Evolutionary conservation across 2,797 vertebrate species (phyloP).

Genomic region (Oophaga sylvatica): DNA sequence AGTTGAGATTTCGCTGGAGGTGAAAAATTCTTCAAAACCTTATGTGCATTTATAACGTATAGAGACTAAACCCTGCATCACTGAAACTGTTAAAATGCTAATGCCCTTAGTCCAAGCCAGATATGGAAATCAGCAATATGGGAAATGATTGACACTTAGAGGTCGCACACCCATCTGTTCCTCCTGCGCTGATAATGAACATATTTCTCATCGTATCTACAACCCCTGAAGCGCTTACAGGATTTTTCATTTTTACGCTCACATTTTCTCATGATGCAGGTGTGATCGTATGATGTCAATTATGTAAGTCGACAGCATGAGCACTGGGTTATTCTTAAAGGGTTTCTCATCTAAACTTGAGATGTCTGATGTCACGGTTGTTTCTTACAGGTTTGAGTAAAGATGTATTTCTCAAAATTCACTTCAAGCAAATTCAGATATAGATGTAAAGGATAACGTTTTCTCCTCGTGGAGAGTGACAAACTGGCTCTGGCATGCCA

Average conservation of each 20-base stretch:
- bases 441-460: no score
- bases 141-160: constrained; percentile 19
- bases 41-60: no score
- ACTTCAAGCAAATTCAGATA: no score
- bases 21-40: background rate
- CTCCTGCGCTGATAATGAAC: background rate
- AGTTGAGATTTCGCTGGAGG: background rate
- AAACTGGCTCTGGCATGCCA: no score
- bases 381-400: background rate
- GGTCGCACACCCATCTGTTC: constrained; percentile 10
- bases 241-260: background rate
- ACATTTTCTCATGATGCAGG: background rate
- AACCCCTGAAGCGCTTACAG: background rate
- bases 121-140: constrained; percentile 35
- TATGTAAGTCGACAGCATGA: background rate
- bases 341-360: background rate
- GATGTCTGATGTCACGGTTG: background rate
- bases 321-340: background rate
- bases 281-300: constrained; percentile 5
- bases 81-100: background rate
- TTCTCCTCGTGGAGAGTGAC: no score
- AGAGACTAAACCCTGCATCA: background rate
- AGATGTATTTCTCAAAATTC: no score
- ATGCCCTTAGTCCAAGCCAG: constrained; percentile 25
- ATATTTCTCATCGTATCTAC: background rate